Percentiles rank a stretch among this genome's conserved stretches.
Conservation (phyloP, 1,140 invertebrate species). For the Diorhabda sublineata region DNA sequence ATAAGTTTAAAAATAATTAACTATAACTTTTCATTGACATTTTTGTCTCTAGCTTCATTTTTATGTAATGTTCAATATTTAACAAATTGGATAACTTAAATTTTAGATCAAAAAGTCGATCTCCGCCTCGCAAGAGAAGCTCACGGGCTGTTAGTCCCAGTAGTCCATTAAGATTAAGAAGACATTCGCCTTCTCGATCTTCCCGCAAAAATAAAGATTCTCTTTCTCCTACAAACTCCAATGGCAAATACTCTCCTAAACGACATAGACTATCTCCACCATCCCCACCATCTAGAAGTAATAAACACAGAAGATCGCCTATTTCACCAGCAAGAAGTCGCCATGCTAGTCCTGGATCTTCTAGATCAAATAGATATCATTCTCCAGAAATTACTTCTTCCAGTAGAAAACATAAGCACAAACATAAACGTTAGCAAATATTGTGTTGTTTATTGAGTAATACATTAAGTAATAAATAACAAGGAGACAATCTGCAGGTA, state of each 20-base stretch:
- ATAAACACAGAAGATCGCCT: slow-evolving; percentile 28
- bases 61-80: not conserved
- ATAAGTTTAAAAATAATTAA: slow-evolving; percentile 11
- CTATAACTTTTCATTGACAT: slow-evolving; percentile 5
- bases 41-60: slow-evolving; percentile 8
- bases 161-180: slow-evolving; percentile 41
- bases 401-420: slow-evolving; percentile 42
- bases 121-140: slow-evolving; percentile 41
- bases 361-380: slow-evolving; percentile 34
- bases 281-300: slow-evolving; percentile 27
- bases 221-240: slow-evolving; percentile 39
- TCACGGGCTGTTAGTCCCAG: slow-evolving; percentile 36
- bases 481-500: not conserved
- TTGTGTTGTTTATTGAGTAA: not conserved
- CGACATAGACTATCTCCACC: slow-evolving; percentile 35
- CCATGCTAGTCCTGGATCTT: slow-evolving; percentile 30
- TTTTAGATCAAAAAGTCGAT: slow-evolving; percentile 46
- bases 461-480: not conserved
- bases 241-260: slow-evolving; percentile 36
- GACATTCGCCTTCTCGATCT: slow-evolving; percentile 38
- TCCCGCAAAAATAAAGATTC: slow-evolving; percentile 40
- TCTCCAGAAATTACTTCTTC: slow-evolving; percentile 36
- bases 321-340: slow-evolving; percentile 32
- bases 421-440: slow-evolving; percentile 42
- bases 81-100: slow-evolving; percentile 20